These are phyloP conservation scores for Eurytoma californica DNA, from an alignment of 2,888 invertebrate genomes.

Conservation along the genomic window DNA sequence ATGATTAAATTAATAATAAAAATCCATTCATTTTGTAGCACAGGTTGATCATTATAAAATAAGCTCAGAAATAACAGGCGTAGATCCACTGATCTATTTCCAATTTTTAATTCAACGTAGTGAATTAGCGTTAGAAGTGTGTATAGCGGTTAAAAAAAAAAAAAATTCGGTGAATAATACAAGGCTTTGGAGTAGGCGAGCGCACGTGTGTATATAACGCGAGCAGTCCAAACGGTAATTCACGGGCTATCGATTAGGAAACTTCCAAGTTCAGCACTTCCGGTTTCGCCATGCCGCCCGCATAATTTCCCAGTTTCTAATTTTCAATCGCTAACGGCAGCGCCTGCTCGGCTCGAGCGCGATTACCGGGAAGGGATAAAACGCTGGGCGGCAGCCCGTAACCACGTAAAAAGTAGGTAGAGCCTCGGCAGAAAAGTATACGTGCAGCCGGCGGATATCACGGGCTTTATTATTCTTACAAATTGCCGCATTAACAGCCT, in stretches of 20 bases:
- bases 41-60: neutral
- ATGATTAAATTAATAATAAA: neutral
- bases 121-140: neutral
- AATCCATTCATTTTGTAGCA: neutral
- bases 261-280: slow-evolving; percentile 47
- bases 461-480: slow-evolving; percentile 28
- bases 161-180: slow-evolving; percentile 26
- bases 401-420: slow-evolving; percentile 1
- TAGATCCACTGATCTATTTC: neutral
- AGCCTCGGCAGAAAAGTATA: neutral
- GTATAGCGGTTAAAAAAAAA: slow-evolving; percentile 5
- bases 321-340: slow-evolving; percentile 41
- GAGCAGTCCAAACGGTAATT: slow-evolving; percentile 21
- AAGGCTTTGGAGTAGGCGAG: neutral
- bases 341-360: neutral
- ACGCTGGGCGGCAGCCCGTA: slow-evolving; percentile 12
- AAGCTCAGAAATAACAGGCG: neutral
- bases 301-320: slow-evolving; percentile 47
- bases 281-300: slow-evolving; percentile 45
- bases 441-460: too few relatives aligned
- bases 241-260: slow-evolving; percentile 49
- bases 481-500: neutral
- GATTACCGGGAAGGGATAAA: slow-evolving; percentile 2
- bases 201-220: neutral
- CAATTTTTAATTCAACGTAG: neutral